Evolutionary conservation across 2,113 vertebrate genomes (phyloP).

Genomic region (Phyllostomus discolor): DNA sequence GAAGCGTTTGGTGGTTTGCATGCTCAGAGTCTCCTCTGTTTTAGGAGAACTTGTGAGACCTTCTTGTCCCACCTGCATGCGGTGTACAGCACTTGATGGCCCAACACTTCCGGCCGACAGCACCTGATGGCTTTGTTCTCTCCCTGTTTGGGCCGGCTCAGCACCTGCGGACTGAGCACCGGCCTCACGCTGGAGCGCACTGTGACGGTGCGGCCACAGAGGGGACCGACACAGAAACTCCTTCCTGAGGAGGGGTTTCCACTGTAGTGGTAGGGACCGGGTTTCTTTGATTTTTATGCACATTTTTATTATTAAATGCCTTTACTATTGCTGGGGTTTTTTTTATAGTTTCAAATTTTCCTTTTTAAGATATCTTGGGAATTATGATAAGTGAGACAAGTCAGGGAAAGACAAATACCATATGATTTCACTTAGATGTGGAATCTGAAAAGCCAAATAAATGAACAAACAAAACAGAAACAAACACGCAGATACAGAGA

Average conservation of each 20-base stretch:
- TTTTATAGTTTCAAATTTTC: neutral
- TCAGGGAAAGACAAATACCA: neutral
- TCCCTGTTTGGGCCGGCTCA: neutral
- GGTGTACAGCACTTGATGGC: neutral
- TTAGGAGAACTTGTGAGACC: neutral
- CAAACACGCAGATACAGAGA: neutral
- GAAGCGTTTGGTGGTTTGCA: rapidly evolving
- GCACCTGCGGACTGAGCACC: neutral
- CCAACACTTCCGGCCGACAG: neutral
- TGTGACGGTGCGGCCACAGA: rapidly evolving
- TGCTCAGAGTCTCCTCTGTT: neutral
- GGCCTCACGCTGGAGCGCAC: rapidly evolving
- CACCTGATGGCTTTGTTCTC: neutral
- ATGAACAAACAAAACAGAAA: neutral
- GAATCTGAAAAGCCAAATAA: neutral
- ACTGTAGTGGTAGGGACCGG: neutral
- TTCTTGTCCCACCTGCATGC: neutral
- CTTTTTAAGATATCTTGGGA: neutral
- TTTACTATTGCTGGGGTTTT: neutral
- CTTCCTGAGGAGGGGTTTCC: neutral
- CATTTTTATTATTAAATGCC: neutral
- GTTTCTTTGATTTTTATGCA: neutral
- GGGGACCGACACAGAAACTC: rapidly evolving
- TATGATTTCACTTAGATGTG: neutral
- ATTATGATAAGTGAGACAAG: neutral